phyloP scores from a whole-genome alignment of 2,888 invertebrate species.

The Idaea dimidiata region DNA sequence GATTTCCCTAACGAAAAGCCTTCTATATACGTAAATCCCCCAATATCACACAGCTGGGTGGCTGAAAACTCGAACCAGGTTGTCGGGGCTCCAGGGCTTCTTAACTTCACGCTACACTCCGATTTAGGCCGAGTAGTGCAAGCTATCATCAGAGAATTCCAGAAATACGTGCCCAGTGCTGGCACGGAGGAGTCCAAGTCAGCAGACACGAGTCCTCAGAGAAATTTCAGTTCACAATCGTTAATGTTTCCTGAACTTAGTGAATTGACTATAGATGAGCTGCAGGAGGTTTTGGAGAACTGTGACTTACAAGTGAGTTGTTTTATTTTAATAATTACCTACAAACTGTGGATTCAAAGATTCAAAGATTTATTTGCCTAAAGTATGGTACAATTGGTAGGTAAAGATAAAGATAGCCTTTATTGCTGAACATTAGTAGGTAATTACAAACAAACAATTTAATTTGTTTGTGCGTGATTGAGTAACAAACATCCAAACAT shows the following conservation, averaged over 20 bases:
- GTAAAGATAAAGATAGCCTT: too few species aligned
- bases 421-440: too few species aligned
- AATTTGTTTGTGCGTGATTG: too few species aligned
- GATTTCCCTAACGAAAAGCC: slow-evolving; percentile 90
- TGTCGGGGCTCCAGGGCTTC: slow-evolving; percentile 86
- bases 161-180: slow-evolving; percentile 73
- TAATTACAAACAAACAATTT: too few species aligned
- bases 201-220: slow-evolving; percentile 54
- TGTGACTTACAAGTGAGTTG: slow-evolving; percentile 81
- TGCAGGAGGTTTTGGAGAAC: slow-evolving; percentile 85
- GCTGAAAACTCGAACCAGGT: slow-evolving; percentile 85
- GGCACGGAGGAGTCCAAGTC: slow-evolving; percentile 58
- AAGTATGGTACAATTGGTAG: too few species aligned
- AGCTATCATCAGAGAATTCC: slow-evolving; percentile 89
- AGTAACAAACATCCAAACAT: too few species aligned
- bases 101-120: slow-evolving; percentile 89
- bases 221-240: slow-evolving; percentile 45
- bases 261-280: slow-evolving; percentile 79
- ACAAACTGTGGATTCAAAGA: too few species aligned
- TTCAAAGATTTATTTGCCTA: too few species aligned
- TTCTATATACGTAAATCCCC: slow-evolving; percentile 83
- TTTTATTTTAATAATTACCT: too few species aligned
- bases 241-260: slow-evolving; percentile 64
- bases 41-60: slow-evolving; percentile 87
- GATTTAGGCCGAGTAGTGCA: slow-evolving; percentile 91